Base-by-base conservation (phyloP, 1,140 invertebrate genomes). In the Alviniconcha marisindica region DNA sequence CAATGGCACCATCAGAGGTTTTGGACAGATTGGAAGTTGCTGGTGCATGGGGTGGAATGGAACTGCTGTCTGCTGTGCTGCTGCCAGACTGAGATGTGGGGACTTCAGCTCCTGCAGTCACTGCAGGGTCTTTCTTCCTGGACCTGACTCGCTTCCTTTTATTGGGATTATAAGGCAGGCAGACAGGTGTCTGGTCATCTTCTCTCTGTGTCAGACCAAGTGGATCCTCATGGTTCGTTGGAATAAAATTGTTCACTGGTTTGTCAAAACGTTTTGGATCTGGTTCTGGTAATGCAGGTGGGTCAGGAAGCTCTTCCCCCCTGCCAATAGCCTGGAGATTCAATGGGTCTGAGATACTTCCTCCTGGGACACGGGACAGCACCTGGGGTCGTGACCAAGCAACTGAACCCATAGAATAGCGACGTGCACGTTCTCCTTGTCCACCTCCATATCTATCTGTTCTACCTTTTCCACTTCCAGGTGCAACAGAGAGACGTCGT, bases 221-320 rank as follows among this genome's bases (percentile, higher is more conserved):
- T 1, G 69, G 69, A 36, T 71, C 69, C 69, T 15, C 3, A 10
- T 21, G 38, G 5, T 71, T 71, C 5, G 24, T 38, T 14, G 69
- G 69, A 24, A 71, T 71, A 24, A 71, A 71, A 71, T 71, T 71
- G 21, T 71, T 71, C 24, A 24, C 69, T 21, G 69, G 69, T 33
- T 24, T 38, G 33, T 40, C 44, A 48, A 48, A 71, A 42, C 36
- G 69, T 14, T 71, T 33, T 71, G 69, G 69, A 21, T 71, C 69
- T 40, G 69, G 69, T 40, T 31, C 33, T 40, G 69, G 69, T 12
- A 71, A 12, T 40, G 33, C 33, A 21, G 69, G 36, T 40, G 69
- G 2, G 33, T 21, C 10, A 40, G 12, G 69, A 14, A 42, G 0
- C 14, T 71, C 36, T 40, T 71, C 69, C 24, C 18, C 63, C 18